Evolutionary conservation across 2,888 invertebrate species (phyloP), one percentile per base, ranked within the genome.

Genomic region (Cephus rjabovi): DNA sequence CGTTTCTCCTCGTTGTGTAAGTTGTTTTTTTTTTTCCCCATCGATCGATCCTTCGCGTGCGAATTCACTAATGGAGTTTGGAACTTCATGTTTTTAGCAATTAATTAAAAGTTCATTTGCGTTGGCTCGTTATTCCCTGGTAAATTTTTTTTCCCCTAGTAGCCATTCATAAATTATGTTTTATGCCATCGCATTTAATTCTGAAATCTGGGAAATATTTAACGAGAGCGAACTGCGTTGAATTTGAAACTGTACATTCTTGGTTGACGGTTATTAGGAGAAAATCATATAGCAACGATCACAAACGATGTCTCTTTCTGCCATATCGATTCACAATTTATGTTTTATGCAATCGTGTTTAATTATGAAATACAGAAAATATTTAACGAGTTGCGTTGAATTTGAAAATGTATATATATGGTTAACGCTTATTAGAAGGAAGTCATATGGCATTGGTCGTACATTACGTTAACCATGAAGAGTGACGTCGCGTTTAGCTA

Each of bases 1-100:
- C 73, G 73, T 85, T 86, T 75, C 77, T 82, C 69, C 75, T 83
- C 23, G 76, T 82, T 68, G 75, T 84, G 88, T 88, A 82, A 88
- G 88, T 87, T 75, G 56, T 30, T 31, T 23, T 33, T 31, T 23
- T 33, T 71, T 70, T 71, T 30, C 1, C 23, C 6, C 30, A 33
- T 71, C 71, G 71, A 56, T 23, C 56, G 56, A 56, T 56, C 56
- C 56, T 56, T 56, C 23, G 23, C 56, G 23, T 23, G 23, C 56
- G 56, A 56, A 56, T 56, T 56, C 23, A 56, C 56, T 56, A 56
- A 56, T 56, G 56, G 56, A 23, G 56, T 15, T 56, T 56, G 56
- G 56, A 56, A 56, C 23, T 56, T 56, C 56, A 9, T 56, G 56
- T 56, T 56, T 56, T 56, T 23, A 56, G 23, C 56, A 56, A 56